Percentiles rank a stretch among this genome's conserved stretches.
phyloP scores from a whole-genome alignment of 2,888 invertebrate species.

The Leucoptera coffeella region DNA sequence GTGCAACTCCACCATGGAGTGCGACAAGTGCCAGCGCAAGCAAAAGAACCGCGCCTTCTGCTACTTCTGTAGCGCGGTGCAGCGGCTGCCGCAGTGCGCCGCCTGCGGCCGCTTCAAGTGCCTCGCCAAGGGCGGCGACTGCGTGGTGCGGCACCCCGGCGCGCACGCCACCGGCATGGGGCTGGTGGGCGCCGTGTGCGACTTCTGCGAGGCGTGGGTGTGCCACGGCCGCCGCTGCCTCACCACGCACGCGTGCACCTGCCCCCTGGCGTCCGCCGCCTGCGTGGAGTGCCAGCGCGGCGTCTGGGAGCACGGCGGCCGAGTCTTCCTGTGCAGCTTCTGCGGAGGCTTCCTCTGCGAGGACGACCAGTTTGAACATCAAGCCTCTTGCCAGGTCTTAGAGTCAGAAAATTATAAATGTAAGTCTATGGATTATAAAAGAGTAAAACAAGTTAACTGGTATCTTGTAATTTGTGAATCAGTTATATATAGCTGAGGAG shows the following conservation, averaged over 20 bases:
- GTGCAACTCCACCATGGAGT: slow-evolving; percentile 86
- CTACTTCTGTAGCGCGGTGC: slow-evolving; percentile 87
- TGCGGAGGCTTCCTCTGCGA: slow-evolving; percentile 86
- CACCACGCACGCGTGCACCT: slow-evolving; percentile 83
- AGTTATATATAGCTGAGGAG: too few relatives aligned
- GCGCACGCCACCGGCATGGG: slow-evolving; percentile 82
- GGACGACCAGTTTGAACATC: slow-evolving; percentile 96
- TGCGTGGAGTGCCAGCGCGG: slow-evolving; percentile 89
- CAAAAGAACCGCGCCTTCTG: slow-evolving; percentile 95
- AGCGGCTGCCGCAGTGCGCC: slow-evolving; percentile 86
- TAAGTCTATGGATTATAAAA: too few relatives aligned
- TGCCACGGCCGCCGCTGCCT: slow-evolving; percentile 93
- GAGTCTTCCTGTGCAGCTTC: slow-evolving; percentile 87
- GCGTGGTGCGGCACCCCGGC: slow-evolving; percentile 85
- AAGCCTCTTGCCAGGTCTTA: slow-evolving; percentile 91
- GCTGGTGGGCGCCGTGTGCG: slow-evolving; percentile 95
- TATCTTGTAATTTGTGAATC: too few relatives aligned
- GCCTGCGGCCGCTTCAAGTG: slow-evolving; percentile 95
- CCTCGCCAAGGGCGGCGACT: slow-evolving; percentile 95
- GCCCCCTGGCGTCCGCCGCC: slow-evolving; percentile 80
- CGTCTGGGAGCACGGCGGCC: slow-evolving; percentile 94
- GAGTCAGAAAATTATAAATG: slow-evolving; percentile 95
- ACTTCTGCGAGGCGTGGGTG: slow-evolving; percentile 96
- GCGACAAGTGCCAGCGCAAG: slow-evolving; percentile 70
- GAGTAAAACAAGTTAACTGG: too few relatives aligned